A percentile compares a stretch with the other conserved stretches of the same genome.
phyloP scores from a whole-genome alignment of 1,140 invertebrate species.

The Coelopa frigida region DNA sequence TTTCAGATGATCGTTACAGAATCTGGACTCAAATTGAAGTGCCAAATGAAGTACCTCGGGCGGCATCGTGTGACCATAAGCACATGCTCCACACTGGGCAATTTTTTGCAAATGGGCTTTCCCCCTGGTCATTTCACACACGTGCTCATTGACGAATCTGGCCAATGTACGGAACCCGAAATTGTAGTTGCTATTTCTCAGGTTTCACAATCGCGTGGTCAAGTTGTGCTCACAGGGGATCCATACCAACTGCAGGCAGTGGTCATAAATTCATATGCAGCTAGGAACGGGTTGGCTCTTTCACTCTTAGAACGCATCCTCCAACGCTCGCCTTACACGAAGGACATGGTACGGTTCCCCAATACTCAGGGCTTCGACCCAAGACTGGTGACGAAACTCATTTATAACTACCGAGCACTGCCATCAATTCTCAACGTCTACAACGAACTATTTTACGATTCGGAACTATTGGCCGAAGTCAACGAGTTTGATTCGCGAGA shows the following conservation, averaged over 20 bases:
- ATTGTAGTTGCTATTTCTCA: conserved; percentile 65
- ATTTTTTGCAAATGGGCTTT: conserved; percentile 59
- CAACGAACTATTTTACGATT: conserved; percentile 73
- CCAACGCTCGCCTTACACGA: conserved; percentile 56
- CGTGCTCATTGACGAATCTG: conserved; percentile 84
- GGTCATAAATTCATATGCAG: conserved; percentile 58
- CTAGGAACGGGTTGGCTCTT: conserved; percentile 55
- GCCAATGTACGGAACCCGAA: conserved; percentile 85
- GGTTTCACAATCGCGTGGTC: conserved; percentile 49
- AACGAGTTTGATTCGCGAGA: conserved; percentile 31
- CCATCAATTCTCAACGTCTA: conserved; percentile 66
- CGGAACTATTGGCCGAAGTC: conserved; percentile 36
- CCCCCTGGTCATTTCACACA: conserved; percentile 75
- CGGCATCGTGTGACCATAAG: conserved; percentile 71
- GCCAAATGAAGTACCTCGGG: conserved; percentile 53
- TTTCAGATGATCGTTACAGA: conserved; percentile 25
- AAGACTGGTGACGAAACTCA: conserved; percentile 61
- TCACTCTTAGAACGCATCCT: conserved; percentile 68
- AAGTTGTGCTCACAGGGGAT: conserved; percentile 83
- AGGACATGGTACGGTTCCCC: conserved; percentile 48
- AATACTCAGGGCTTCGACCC: conserved; percentile 56
- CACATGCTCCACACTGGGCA: conserved; percentile 70
- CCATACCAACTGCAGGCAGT: conserved; percentile 85
- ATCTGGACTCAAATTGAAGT: conserved; percentile 45
- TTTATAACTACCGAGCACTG: conserved; percentile 73